Conservation (phyloP, 2,888 invertebrate species). For the Caradrina kadenii region DNA sequence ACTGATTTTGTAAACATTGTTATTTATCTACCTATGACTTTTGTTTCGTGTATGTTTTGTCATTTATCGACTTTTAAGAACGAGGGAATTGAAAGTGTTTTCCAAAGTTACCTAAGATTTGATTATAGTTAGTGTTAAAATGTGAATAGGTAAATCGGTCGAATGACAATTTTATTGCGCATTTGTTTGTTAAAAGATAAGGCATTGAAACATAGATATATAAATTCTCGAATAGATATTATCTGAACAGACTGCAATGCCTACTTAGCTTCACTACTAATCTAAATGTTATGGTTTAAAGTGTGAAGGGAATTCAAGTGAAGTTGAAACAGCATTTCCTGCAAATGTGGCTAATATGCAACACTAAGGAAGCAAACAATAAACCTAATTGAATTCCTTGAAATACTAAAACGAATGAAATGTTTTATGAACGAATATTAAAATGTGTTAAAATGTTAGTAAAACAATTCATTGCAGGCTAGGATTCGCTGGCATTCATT, state of each 20-base stretch:
- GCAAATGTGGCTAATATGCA: conserved; percentile 14
- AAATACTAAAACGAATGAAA: conserved; percentile 16
- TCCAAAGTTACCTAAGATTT: neutral
- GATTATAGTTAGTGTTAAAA: too few relatives aligned
- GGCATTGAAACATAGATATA: neutral
- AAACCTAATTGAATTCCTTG: conserved; percentile 32
- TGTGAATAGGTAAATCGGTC: neutral
- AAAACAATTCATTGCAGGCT: neutral
- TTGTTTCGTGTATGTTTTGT: conserved; percentile 10
- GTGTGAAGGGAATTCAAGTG: conserved; percentile 8
- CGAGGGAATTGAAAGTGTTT: neutral
- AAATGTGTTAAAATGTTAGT: conserved; percentile 12
- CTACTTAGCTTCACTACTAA: neutral
- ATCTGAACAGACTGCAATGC: too few relatives aligned
- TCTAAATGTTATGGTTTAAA: neutral
- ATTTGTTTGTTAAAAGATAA: neutral
- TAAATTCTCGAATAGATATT: too few relatives aligned
- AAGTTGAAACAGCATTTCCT: conserved; percentile 13
- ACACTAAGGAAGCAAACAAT: conserved; percentile 29
- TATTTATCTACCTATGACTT: conserved; percentile 50
- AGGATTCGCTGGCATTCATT: neutral
- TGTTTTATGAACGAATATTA: conserved; percentile 21
- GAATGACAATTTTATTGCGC: neutral
- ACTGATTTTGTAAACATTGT: conserved; percentile 64
- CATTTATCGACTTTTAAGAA: conserved; percentile 17